Conservation (phyloP, 2,888 invertebrate species). For the Drosophila sordidula region DNA sequence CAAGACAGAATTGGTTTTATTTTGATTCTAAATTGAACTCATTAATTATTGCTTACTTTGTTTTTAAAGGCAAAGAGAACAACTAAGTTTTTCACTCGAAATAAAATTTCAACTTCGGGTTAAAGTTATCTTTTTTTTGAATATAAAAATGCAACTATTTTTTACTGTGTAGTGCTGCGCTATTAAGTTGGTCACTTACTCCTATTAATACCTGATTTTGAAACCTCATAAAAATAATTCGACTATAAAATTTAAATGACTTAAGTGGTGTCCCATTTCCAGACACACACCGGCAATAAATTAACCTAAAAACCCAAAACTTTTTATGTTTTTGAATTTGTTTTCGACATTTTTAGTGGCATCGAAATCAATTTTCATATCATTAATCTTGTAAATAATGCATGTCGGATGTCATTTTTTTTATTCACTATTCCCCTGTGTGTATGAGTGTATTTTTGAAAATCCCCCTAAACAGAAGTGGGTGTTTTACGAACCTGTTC, state of each 20-base stretch:
- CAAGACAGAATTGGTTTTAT: too few relatives aligned
- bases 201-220: constrained; percentile 61
- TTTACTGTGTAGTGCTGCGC: background rate
- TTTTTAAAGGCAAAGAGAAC: too few relatives aligned
- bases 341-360: constrained; percentile 79
- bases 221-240: constrained; percentile 66
- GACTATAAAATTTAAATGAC: constrained; percentile 75
- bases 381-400: constrained; percentile 83
- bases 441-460: constrained; percentile 4
- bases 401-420: constrained; percentile 70
- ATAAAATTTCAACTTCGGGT: too few relatives aligned
- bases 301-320: constrained; percentile 42
- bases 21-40: too few relatives aligned
- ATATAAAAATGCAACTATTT: background rate
- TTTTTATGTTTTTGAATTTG: constrained; percentile 54
- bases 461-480: constrained; percentile 18
- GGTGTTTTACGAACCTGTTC: constrained; percentile 47
- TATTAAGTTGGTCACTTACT: constrained; percentile 32
- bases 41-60: too few relatives aligned
- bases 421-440: constrained; percentile 50
- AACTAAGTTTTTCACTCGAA: too few relatives aligned
- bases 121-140: too few relatives aligned
- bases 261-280: constrained; percentile 75
- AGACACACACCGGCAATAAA: constrained; percentile 54
- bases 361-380: constrained; percentile 83